Conservation (phyloP, 2,888 invertebrate genomes). For the Conops quadrifasciatus region DNA sequence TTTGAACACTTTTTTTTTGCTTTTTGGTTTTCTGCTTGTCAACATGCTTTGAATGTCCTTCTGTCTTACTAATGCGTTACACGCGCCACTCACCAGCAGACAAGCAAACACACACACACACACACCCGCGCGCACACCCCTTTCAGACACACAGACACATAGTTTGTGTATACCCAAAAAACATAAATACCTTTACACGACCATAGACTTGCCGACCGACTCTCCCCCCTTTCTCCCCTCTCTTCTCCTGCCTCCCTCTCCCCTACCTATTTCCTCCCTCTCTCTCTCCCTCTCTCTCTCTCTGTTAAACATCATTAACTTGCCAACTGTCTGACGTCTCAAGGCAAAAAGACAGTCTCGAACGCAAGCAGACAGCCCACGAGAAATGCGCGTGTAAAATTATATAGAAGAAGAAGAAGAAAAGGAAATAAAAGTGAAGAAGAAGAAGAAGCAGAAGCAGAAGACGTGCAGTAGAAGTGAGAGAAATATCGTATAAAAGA, state of each 20-base stretch:
- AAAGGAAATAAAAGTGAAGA: neutral
- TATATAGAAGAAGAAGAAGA: neutral
- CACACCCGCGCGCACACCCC: neutral
- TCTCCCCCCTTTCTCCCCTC: neutral
- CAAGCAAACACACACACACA: neutral
- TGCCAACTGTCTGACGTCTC: neutral
- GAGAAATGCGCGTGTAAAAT: neutral
- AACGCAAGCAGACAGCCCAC: neutral
- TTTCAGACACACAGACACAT: too few relatives aligned
- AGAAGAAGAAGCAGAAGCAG: neutral
- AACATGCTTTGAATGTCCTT: neutral
- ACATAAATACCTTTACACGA: neutral
- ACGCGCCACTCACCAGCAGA: conserved; percentile 10
- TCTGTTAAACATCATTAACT: neutral
- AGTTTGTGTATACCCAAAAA: too few relatives aligned
- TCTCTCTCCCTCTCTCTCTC: neutral
- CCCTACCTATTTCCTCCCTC: neutral
- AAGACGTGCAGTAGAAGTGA: too few relatives aligned
- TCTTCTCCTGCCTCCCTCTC: neutral
- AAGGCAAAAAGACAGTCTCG: neutral
- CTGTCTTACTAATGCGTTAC: conserved; percentile 6
- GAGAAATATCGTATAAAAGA: too few relatives aligned
- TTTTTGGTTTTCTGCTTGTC: conserved; percentile 2
- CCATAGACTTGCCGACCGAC: neutral
- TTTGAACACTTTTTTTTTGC: neutral